These are phyloP conservation scores for Ctenomys sociabilis DNA, from an alignment of 2,113 vertebrate species.

Conservation along the genomic window DNA sequence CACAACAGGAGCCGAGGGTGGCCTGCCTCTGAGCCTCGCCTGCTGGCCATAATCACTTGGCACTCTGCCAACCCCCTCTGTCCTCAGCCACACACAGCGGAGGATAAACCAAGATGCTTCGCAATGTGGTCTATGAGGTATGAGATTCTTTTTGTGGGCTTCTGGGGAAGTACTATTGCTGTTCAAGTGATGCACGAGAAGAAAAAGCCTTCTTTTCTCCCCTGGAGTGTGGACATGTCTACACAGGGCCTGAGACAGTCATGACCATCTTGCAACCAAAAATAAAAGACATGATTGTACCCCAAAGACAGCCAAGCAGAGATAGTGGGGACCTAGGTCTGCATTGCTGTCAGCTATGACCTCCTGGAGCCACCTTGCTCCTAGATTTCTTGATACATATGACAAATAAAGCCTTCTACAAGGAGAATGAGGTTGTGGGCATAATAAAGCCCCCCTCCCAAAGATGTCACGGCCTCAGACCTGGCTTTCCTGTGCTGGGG, in stretches of 20 bases:
- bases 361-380: background rate
- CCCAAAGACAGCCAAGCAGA: background rate
- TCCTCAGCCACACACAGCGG: background rate
- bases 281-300: background rate
- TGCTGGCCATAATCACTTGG: background rate
- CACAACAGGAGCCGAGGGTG: background rate
- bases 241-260: background rate
- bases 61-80: background rate
- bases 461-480: background rate
- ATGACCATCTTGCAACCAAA: background rate
- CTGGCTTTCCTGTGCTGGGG: background rate
- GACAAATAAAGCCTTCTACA: background rate
- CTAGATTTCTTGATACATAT: background rate
- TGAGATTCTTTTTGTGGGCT: background rate
- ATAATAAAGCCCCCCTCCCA: background rate
- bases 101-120: background rate
- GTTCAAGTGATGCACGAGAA: background rate
- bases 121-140: background rate
- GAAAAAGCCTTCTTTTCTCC: background rate
- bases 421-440: background rate
- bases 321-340: background rate
- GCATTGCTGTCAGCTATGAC: background rate
- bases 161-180: background rate
- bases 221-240: background rate
- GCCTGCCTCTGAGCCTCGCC: background rate